These are phyloP conservation scores for Sphenopsis melanotis DNA, from an alignment of 2,797 vertebrate genomes.

Conservation along the genomic window DNA sequence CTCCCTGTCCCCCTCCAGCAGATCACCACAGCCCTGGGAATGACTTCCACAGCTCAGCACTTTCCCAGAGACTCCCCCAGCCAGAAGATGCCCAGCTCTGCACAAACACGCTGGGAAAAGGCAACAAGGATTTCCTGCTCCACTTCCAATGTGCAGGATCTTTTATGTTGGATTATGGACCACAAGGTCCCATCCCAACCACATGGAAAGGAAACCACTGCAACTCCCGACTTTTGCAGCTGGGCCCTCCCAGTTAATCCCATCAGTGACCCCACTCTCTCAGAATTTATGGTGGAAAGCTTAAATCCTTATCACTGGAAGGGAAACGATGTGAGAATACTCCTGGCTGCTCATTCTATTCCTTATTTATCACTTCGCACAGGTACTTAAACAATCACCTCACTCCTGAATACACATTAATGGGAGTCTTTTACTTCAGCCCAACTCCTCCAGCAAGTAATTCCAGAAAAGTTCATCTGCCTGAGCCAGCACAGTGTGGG, in stretches of 20 bases:
- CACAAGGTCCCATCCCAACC: not conserved
- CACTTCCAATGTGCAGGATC: not conserved
- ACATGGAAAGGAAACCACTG: not conserved
- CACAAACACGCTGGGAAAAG: not conserved
- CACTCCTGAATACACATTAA: not conserved
- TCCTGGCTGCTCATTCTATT: not conserved
- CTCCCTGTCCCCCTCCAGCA: not conserved
- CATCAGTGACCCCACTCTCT: not conserved
- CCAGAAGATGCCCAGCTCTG: not conserved
- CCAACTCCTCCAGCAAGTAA: not conserved
- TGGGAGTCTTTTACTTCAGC: not conserved
- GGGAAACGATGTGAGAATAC: rapidly evolving
- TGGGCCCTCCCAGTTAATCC: not conserved
- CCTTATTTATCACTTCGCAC: not conserved
- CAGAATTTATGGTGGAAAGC: not conserved
- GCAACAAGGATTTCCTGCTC: not conserved
- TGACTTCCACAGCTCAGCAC: not conserved
- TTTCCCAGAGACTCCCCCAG: not conserved
- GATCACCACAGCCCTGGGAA: not conserved
- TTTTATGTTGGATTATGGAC: not conserved
- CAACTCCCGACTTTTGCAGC: not conserved
- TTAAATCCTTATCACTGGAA: not conserved
- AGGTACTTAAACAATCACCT: not conserved
- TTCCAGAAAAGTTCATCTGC: not conserved
- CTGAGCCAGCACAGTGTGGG: not conserved